Evolutionary conservation across 2,113 vertebrate species (phyloP), one percentile per base, ranked within the genome.

Genomic region (Ochotona princeps): DNA sequence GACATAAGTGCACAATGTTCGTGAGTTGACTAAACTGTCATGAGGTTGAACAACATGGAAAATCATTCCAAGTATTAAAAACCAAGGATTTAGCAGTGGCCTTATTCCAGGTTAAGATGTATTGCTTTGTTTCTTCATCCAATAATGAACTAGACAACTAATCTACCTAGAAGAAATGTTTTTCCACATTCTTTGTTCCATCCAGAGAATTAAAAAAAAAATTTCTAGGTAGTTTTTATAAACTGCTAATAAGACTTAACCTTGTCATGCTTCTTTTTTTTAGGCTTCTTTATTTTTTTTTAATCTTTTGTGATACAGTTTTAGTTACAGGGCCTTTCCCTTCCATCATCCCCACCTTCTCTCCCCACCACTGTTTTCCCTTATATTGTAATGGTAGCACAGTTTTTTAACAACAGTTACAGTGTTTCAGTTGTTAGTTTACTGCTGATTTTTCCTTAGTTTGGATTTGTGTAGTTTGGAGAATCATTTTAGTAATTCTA

Each of bases 381-480:
- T 44, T 44, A 6, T 44, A 44, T 44, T 44, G 38, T 44, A 44
- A 44, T 44, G 38, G 38, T 44, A 44, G 38, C 6, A 44, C 38
- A 44, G 38, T 44, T 6, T 6, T 44, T 44, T 44, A 3, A 44
- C 38, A 44, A 6, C 38, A 44, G 38, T 44, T 44, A 44, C 38
- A 44, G 6, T 44, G 6, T 35, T 75, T 83, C 25, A 44, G 21
- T 2, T n/a, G 21, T 49, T 73, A 57, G 18, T 30, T 26, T 74
- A 18, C 7, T 12, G 26, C 7, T 44, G 38, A 6, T 47, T 28
- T 32, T 63, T 25, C 51, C 44, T 61, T 51, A 81, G 9, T 78
- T 89, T 93, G 11, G 7, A 89, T 83, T 75, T 79, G 0, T 49
- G 3, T 74, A 81, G 23, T 83, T 93, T 93, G 13, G 18, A 75